A percentile compares a stretch with the other conserved stretches of the same genome.
Evolutionary conservation across 2,888 invertebrate genomes (phyloP).

Genomic region (Ormyrus nitidulus): DNA sequence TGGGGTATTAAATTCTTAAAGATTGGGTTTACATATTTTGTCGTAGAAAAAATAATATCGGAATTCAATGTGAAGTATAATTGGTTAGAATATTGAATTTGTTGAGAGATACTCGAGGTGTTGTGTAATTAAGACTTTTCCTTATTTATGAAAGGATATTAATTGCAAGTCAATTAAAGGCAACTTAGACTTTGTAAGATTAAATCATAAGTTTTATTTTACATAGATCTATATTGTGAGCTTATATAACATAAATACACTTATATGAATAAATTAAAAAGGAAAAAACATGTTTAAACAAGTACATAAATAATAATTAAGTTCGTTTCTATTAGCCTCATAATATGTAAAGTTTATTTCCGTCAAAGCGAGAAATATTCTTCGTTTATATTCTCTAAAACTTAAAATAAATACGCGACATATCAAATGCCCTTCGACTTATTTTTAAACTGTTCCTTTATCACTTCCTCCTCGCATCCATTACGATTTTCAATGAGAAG

Average conservation of each 20-base stretch:
- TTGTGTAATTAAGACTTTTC: too few species aligned
- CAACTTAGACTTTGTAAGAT: too few species aligned
- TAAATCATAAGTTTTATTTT: background rate
- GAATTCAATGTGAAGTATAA: too few species aligned
- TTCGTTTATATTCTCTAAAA: slow-evolving; percentile 17
- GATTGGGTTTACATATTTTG: too few species aligned
- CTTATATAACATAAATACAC: too few species aligned
- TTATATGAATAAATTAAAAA: background rate
- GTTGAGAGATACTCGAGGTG: too few species aligned
- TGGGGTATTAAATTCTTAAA: too few species aligned
- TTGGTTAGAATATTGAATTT: too few species aligned
- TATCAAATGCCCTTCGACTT: slow-evolving; percentile 17
- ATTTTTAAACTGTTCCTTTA: background rate
- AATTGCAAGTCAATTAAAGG: too few species aligned
- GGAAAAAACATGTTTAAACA: slow-evolving; percentile 1
- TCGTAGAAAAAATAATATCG: too few species aligned
- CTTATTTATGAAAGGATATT: too few species aligned
- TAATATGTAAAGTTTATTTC: slow-evolving; percentile 11
- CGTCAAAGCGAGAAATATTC: background rate
- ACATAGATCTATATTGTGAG: background rate
- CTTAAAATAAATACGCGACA: slow-evolving; percentile 27
- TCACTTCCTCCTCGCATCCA: slow-evolving; percentile 4
- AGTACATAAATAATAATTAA: background rate
- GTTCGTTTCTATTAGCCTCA: slow-evolving; percentile 6
- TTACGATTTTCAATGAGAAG: slow-evolving; percentile 22